A percentile compares a stretch with the other conserved stretches of the same genome.
Conservation (phyloP, 2,797 vertebrate species). For the Manis pentadactyla region DNA sequence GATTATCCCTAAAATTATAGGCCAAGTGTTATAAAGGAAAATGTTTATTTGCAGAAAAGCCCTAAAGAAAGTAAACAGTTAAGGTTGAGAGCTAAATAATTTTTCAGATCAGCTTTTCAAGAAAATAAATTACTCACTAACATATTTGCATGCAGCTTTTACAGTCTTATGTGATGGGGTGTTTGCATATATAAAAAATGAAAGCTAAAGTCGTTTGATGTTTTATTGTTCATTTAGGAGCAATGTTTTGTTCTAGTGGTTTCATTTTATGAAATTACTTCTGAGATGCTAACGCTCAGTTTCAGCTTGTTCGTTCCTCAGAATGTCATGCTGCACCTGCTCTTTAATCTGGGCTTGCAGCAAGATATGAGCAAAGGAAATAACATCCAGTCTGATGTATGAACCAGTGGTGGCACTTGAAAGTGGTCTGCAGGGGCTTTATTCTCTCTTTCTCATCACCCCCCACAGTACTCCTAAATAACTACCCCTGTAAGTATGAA, state of each 20-base stretch:
- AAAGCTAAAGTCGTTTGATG: conserved; percentile 32
- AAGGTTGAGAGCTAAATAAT: conserved; percentile 4
- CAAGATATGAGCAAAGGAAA: neutral
- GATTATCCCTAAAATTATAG: conserved; percentile 25
- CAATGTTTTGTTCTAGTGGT: neutral
- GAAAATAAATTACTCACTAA: conserved; percentile 17
- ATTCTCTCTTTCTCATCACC: neutral
- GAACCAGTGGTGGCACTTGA: neutral
- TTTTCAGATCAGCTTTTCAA: neutral
- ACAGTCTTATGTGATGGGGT: neutral
- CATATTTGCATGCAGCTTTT: conserved; percentile 19
- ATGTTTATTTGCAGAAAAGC: neutral
- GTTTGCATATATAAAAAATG: conserved; percentile 32
- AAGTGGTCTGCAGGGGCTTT: neutral
- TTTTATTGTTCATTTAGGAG: conserved; percentile 57
- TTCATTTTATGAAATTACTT: conserved; percentile 59
- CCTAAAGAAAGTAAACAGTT: conserved; percentile 38
- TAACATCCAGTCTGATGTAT: neutral
- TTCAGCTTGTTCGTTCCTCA: neutral
- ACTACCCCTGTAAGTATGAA: neutral
- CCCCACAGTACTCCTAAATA: neutral
- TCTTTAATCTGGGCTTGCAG: neutral
- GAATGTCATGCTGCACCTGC: neutral
- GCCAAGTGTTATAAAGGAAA: neutral
- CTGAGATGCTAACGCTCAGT: neutral